These are phyloP conservation scores for Mergus octosetaceus DNA, from an alignment of 2,797 vertebrate species.

Conservation along the genomic window DNA sequence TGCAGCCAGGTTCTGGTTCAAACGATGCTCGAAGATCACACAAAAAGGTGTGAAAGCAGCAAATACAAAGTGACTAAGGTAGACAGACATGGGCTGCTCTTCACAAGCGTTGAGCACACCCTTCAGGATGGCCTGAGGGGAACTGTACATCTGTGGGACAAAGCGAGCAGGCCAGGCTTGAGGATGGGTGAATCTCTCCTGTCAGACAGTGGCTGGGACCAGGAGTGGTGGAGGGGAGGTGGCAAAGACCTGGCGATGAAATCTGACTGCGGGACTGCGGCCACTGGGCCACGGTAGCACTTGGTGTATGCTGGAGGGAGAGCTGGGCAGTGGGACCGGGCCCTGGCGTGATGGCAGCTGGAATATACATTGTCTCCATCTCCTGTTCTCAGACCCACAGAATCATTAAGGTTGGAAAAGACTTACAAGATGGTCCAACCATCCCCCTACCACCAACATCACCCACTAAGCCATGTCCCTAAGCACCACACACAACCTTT, in stretches of 20 bases:
- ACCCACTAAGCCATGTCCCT: too few species aligned
- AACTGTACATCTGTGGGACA: not conserved
- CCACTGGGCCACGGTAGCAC: not conserved
- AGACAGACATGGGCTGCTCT: not conserved
- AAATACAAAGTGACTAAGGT: not conserved
- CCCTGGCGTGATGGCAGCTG: not conserved
- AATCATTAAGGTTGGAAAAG: too few species aligned
- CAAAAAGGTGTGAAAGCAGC: not conserved
- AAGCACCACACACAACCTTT: too few species aligned
- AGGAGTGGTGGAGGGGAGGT: not conserved
- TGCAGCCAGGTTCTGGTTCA: not conserved
- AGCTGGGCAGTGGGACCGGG: not conserved
- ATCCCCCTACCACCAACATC: too few species aligned
- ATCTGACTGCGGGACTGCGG: not conserved
- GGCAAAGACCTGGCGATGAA: not conserved
- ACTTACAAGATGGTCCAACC: too few species aligned
- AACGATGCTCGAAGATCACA: not conserved
- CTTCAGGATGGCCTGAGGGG: not conserved
- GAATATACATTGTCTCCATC: not conserved
- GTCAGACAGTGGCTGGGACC: not conserved
- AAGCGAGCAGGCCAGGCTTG: not conserved
- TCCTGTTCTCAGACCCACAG: not conserved
- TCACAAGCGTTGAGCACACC: rapidly evolving
- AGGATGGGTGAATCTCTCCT: not conserved
- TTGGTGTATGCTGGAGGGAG: not conserved